Base-by-base conservation (phyloP, 2,113 vertebrate genomes). In the Xerus inauris region DNA sequence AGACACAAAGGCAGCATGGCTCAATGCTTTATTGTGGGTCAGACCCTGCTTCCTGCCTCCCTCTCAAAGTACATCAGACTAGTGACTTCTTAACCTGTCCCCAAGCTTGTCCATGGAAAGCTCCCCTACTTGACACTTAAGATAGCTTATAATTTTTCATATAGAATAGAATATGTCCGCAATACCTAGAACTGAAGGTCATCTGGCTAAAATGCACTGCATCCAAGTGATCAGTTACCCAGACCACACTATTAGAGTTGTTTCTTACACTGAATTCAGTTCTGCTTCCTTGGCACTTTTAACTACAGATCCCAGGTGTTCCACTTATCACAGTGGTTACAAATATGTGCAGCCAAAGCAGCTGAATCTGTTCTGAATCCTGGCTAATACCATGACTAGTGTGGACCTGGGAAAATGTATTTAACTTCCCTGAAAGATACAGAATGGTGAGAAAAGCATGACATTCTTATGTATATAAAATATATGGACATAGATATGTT, bases 171-270 rank as follows among this genome's bases (percentile, higher is more conserved):
- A 9, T 86, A 82, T 42, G 42, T 85, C 22, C 13, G 7, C 5
- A 16, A 73, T 6, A 19, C 3, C 24, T 35, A 16, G 32, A 64
- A 40, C 24, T n/a, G 87, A 95, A 83, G 6, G 22, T 38, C 57
- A 32, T 51, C 32, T 91, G 6, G 1, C 12, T 12, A 42, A 79
- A 88, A 40, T 1, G 0, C 19, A 64, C 38, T 24, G 0, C 20
- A 8, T 51, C 45, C 47, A 51, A 19, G n/a, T 40, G 51, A 57
- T 5, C 1, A 10, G 62, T 73, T 51, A n/a, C 51, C 28, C 35
- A 67, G 51, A 12, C 22, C 30, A 8, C 0, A 17, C 22, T 12
- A 9, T 1, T 24, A 6, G 3, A 24, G 49, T 19, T n/a, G 1
- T 38, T 19, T 35, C 49, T 47, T 17, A 38, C 2, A 6, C 26